Evolutionary conservation across 2,888 invertebrate species (phyloP), one percentile per base, ranked within the genome.

Genomic region (Sesamia inferens): DNA sequence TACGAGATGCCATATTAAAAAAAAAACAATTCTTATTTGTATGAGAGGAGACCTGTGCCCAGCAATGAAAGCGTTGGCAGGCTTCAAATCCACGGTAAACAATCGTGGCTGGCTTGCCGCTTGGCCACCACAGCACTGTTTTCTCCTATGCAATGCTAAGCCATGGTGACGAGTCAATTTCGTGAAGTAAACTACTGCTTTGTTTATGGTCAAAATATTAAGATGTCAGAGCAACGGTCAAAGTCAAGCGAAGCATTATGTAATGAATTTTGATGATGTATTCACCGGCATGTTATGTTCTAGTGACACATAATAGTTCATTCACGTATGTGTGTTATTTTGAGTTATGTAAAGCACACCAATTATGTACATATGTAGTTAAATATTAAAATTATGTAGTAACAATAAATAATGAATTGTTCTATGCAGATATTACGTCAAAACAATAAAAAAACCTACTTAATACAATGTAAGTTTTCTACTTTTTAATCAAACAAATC

Each of bases 171-270:
- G 31, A n/a, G 62, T 63, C 42, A 0, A 62, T 42, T 47, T 63
- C 11, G 48, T 42, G n/a, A 68, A 58, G 55, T 82, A 61, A 39
- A 31, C 22, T 31, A 11, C 71, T 16, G 51, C n/a, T 65, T 64
- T 77, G 39, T 44, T 58, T 63, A 64, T 24, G 44, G 31, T 54
- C 8, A 14, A 47, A 68, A 63, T 39, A n/a, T 31, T 31, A 54
- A 71, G 22, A 67, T 70, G 55, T 78, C 31, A 51, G 78, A 59
- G 71, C 67, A 66, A 22, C 67, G 78, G 82, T 79, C 79, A 82
- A 79, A 71, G 79, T 79, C 79, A 81, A 64, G 77, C 55, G 11
- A 77, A 63, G 0, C 10, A 4, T 81, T 79, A 77, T 55, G 24
- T 77, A 76, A 77, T 78, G 22, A 19, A 42, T 76, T 58, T 67